Conservation (phyloP, 2,888 invertebrate genomes). For the Pristionchus fissidentatus region DNA sequence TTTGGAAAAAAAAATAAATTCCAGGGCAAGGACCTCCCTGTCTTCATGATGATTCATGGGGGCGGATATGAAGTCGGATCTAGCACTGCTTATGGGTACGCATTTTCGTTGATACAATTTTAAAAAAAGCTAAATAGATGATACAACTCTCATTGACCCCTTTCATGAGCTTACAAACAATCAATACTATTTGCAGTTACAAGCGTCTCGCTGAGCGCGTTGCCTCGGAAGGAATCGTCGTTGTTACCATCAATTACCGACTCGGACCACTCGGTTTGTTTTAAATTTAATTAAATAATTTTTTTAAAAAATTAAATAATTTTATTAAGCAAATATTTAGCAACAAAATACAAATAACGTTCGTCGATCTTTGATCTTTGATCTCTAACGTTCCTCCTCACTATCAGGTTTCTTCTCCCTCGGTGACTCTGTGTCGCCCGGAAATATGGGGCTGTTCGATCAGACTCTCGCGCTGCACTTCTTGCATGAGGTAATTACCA, state of each 20-base stretch:
- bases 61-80: slow-evolving; percentile 64
- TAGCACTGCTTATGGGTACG: slow-evolving; percentile 54
- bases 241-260: slow-evolving; percentile 63
- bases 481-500: slow-evolving; percentile 60
- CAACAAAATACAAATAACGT: too few relatives aligned
- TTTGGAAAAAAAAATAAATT: not conserved
- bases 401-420: slow-evolving; percentile 62
- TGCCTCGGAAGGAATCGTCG: slow-evolving; percentile 61
- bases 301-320: not conserved
- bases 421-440: slow-evolving; percentile 60
- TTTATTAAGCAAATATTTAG: too few relatives aligned
- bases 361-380: too few relatives aligned
- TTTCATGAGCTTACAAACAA: not conserved
- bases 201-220: slow-evolving; percentile 60
- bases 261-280: slow-evolving; percentile 60
- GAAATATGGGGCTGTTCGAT: slow-evolving; percentile 67
- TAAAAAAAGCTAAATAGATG: not conserved
- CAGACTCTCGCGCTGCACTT: slow-evolving; percentile 62
- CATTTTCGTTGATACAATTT: not conserved
- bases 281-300: not conserved
- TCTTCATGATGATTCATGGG: slow-evolving; percentile 63
- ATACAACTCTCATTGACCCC: too few relatives aligned
- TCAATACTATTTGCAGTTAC: slow-evolving; percentile 47
- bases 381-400: not conserved
- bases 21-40: slow-evolving; percentile 57